Base-by-base conservation (phyloP, 2,888 invertebrate species). In the Andrena dorsata region DNA sequence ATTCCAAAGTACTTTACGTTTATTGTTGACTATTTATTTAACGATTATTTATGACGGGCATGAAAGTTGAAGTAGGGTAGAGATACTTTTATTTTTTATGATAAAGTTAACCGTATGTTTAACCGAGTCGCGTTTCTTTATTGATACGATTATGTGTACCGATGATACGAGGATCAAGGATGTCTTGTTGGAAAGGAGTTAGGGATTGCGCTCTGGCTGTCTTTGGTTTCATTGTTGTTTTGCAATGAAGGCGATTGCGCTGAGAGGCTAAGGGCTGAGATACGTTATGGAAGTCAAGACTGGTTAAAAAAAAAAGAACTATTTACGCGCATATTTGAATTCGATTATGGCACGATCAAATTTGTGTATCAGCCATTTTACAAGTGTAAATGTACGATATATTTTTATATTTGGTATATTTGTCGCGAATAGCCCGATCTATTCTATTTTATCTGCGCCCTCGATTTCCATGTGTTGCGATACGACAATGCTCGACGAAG, bases 401-500 rank as follows among this genome's bases (percentile, higher is more conserved):
- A 82, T 87, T 85, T 88, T 86, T 80, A 26, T 86, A 86, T 86
- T 88, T 83, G 64, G 69, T 87, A 20, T 65, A 74, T 76, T 80
- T 76, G 56, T 53, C 64, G 66, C 30, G 41, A 56, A 77, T 66
- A 58, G 79, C 84, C 80, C 64, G 73, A 65, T 78, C 53, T 74
- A 69, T 79, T 78, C 73, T 73, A 80, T 74, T 85, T 79, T 75
- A 70, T 83, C 78, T 71, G 60, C 70, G 70, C 79, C 47, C 49
- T 76, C 69, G 16, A 70, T 70, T 76, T 70, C 58, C 28, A 61
- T 70, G 61, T 65, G 30, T 64, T 70, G 70, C 65, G 76, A 35
- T 28, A 32, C 47, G 30, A 23, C 16, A 47, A 47, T 64, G 64
- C 26, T 28, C 13, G 32, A 16, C 20, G 47, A 47, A 20, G 47